Evolutionary conservation across 35 echinoderm and acorn worm species (phyloP).

Genomic region (Patiria miniata): DNA sequence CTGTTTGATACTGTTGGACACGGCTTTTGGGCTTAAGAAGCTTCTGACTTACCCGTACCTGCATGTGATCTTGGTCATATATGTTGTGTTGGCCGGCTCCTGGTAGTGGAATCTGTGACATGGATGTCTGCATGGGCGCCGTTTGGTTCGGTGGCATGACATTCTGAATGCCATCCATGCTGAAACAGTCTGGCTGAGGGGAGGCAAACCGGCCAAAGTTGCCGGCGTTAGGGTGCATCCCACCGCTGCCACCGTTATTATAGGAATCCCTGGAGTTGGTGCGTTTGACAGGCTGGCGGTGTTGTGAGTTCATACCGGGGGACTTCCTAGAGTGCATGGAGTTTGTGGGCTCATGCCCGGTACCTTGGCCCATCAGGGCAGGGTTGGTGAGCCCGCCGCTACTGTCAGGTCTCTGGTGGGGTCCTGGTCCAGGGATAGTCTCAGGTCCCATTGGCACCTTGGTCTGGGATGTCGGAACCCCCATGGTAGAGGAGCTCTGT

Average conservation of each 20-base stretch:
- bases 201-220: constrained; percentile 15
- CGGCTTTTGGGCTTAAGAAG: not conserved
- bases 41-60: constrained; percentile 4
- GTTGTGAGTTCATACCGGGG: constrained; percentile 26
- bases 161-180: constrained; percentile 38
- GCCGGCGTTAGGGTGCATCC: not conserved
- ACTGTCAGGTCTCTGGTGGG: constrained; percentile 26
- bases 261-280: constrained; percentile 21
- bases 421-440: not conserved
- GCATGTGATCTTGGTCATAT: not conserved
- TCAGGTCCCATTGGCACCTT: constrained; percentile 11
- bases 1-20: too few species aligned
- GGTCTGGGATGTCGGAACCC: not conserved
- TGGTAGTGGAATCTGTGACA: constrained; percentile 30
- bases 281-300: not conserved
- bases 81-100: not conserved
- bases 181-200: constrained; percentile 6
- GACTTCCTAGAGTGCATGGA: not conserved
- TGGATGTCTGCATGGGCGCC: constrained; percentile 30
- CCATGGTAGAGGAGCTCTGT: not conserved
- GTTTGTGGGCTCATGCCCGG: not conserved
- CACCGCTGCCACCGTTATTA: not conserved
- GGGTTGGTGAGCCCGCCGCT: not conserved
- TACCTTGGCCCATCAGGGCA: constrained; percentile 5
- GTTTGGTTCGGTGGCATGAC: constrained; percentile 62